phyloP scores from a whole-genome alignment of 2,113 vertebrate species.

The Corvus cornix region DNA sequence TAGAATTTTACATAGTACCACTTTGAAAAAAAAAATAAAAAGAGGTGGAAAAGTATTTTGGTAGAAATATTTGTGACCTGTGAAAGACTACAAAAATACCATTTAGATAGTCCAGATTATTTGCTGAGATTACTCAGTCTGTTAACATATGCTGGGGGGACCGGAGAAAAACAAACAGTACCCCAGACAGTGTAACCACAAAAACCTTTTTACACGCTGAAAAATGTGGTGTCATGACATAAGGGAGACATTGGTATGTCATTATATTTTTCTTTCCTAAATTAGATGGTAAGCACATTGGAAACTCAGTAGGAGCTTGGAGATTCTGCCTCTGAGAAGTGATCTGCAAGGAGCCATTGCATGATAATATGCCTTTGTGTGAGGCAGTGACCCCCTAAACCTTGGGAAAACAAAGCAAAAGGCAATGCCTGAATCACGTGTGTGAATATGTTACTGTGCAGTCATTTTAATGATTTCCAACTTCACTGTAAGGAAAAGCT shows the following conservation, averaged over 20 bases:
- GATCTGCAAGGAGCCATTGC: background rate
- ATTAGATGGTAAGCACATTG: background rate
- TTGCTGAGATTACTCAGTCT: background rate
- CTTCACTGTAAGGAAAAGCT: background rate
- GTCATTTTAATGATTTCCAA: constrained; percentile 23
- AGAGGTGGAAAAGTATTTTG: background rate
- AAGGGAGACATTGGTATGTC: constrained; percentile 13
- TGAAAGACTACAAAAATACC: background rate
- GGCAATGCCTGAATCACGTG: background rate
- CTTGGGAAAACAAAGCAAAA: background rate
- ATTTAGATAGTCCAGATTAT: background rate
- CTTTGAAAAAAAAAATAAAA: background rate
- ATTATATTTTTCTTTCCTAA: constrained; percentile 53
- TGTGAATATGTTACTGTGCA: background rate
- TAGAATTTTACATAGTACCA: background rate
- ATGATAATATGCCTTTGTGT: background rate
- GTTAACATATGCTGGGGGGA: background rate
- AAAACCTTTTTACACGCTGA: background rate
- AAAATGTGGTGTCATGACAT: constrained; percentile 27
- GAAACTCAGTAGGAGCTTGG: background rate
- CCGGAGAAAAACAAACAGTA: background rate
- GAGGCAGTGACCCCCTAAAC: constrained; percentile 1
- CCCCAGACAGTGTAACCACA: background rate
- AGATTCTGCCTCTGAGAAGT: background rate
- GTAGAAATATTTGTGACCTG: background rate